These are phyloP conservation scores for Linurgus olivaceus DNA, from an alignment of 2,797 vertebrate genomes.

Conservation along the genomic window DNA sequence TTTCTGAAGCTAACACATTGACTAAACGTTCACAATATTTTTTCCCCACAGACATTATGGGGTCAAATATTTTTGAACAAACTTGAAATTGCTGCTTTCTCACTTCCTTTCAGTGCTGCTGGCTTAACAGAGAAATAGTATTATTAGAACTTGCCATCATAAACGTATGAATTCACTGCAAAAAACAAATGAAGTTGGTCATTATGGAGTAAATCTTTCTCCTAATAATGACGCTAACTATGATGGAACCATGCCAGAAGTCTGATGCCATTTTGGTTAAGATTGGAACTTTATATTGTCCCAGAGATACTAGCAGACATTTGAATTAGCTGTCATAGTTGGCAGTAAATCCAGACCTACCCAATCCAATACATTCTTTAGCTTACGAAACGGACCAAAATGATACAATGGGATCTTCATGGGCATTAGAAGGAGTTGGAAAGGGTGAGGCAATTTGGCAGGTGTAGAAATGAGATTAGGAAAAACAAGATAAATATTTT, in stretches of 20 bases:
- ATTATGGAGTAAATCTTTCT: not conserved
- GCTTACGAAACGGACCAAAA: not conserved
- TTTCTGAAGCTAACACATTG: not conserved
- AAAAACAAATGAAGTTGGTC: not conserved
- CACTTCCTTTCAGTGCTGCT: not conserved
- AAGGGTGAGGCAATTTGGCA: conserved; percentile 26
- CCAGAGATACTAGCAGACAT: not conserved
- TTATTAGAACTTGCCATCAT: not conserved
- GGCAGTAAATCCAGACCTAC: conserved; percentile 1
- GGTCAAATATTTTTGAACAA: not conserved
- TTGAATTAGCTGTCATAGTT: conserved; percentile 1
- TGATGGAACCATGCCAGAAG: not conserved
- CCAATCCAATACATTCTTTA: conserved; percentile 33
- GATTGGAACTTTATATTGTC: conserved; percentile 8
- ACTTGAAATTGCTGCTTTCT: not conserved
- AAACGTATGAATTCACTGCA: not conserved
- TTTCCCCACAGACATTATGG: not conserved
- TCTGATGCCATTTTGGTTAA: conserved; percentile 36
- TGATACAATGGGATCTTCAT: conserved; percentile 51
- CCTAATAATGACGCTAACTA: not conserved
- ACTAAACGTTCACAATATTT: not conserved
- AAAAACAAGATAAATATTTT: conserved; percentile 55
- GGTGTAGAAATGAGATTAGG: conserved; percentile 28
- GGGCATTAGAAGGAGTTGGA: conserved; percentile 32
- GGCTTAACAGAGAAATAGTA: not conserved